Conservation (phyloP, 2,113 vertebrate species). For the Numida meleagris region DNA sequence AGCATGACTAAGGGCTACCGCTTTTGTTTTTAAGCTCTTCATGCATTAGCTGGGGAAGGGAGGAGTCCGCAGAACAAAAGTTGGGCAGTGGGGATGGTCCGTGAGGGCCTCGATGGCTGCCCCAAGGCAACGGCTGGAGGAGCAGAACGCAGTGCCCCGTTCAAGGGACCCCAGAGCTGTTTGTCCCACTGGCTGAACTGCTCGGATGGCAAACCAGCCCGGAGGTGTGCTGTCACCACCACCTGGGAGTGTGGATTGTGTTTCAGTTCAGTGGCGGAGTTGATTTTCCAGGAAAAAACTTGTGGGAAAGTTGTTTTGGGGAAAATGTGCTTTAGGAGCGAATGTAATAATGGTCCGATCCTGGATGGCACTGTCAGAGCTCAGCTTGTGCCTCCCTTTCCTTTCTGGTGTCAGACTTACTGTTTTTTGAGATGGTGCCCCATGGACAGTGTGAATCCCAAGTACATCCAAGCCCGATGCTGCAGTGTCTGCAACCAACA, state of each 20-base stretch:
- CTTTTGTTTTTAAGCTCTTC: conserved; percentile 58
- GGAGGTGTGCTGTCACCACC: not conserved
- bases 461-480: not conserved
- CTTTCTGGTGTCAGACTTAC: not conserved
- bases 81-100: conserved; percentile 7
- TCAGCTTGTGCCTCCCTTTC: not conserved
- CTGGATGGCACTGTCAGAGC: not conserved
- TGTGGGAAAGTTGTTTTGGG: not conserved
- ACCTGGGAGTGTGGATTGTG: not conserved
- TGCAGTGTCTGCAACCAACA: not conserved
- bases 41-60: conserved; percentile 56
- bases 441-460: not conserved
- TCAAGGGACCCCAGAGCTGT: not conserved
- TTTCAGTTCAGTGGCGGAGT: conserved; percentile 1
- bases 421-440: conserved; percentile 16
- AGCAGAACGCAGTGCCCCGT: not conserved
- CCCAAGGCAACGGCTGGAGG: not conserved
- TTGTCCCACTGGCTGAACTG: not conserved
- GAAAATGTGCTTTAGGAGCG: not conserved
- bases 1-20: conserved; percentile 60
- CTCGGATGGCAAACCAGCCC: not conserved
- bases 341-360: not conserved
- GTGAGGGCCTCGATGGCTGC: not conserved
- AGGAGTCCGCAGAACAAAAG: conserved; percentile 47
- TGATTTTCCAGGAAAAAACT: conserved; percentile 33